phyloP scores from a whole-genome alignment of 1,140 invertebrate genomes.

The Prorops nasuta region DNA sequence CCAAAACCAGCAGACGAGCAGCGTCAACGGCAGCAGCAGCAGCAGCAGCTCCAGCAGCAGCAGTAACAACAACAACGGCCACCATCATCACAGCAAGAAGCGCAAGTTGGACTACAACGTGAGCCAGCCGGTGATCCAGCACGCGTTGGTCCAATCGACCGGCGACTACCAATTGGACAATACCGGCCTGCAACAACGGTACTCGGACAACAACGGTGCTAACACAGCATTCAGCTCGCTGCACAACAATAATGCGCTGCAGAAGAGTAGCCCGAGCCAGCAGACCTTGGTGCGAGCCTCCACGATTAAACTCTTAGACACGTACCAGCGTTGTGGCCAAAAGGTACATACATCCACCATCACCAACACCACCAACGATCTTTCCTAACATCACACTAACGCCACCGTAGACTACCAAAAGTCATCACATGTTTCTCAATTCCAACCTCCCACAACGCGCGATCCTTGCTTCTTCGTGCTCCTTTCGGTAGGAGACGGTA shows the following conservation, averaged over 20 bases:
- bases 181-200: conserved; percentile 39
- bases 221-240: conserved; percentile 50
- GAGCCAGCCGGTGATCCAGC: conserved; percentile 55
- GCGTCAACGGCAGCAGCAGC: conserved; percentile 59
- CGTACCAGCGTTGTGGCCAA: conserved; percentile 69
- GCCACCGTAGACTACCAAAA: too few relatives aligned
- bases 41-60: conserved; percentile 54
- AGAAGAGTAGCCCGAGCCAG: conserved; percentile 58
- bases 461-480: too few relatives aligned
- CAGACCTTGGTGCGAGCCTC: conserved; percentile 69
- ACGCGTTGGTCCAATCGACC: conserved; percentile 53
- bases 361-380: too few relatives aligned
- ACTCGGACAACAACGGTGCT: conserved; percentile 42
- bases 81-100: conserved; percentile 59
- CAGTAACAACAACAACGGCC: conserved; percentile 51
- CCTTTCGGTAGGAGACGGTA: too few relatives aligned
- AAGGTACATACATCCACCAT: conserved; percentile 63
- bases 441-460: too few relatives aligned
- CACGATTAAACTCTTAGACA: conserved; percentile 72
- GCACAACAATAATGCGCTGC: conserved; percentile 55
- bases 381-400: too few relatives aligned
- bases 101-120: conserved; percentile 60
- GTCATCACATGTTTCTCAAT: too few relatives aligned
- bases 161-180: conserved; percentile 50
- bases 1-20: conserved; percentile 64